phyloP scores from a whole-genome alignment of 1,140 invertebrate species.

The Heterodera carotae region DNA sequence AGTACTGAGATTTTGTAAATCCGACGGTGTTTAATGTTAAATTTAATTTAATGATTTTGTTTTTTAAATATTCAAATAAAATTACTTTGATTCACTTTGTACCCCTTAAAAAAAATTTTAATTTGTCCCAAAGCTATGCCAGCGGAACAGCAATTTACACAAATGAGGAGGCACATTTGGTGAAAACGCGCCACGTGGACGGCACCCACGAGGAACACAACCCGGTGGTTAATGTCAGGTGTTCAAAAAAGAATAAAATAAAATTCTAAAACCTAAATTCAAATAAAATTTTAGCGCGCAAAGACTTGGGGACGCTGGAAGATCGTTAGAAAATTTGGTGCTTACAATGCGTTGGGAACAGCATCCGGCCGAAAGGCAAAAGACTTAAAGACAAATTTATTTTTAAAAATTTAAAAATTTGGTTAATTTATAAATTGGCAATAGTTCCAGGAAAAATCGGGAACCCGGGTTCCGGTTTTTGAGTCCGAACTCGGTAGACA shows the following conservation, averaged over 20 bases:
- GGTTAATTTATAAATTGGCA: no score
- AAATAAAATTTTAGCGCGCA: constrained; percentile 9
- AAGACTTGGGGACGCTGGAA: constrained; percentile 35
- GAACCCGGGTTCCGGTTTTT: no score
- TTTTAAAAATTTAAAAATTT: not conserved
- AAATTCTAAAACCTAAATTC: not conserved
- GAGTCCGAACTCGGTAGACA: no score
- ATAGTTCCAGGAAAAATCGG: no score
- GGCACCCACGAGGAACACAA: constrained; percentile 23
- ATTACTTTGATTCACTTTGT: not conserved
- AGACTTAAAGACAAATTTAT: not conserved
- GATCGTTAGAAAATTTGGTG: constrained; percentile 54
- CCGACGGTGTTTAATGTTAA: no score
- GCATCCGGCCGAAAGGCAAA: constrained; percentile 48
- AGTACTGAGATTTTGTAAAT: no score
- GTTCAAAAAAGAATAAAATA: not conserved
- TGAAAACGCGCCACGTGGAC: constrained; percentile 50
- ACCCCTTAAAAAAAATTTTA: not conserved
- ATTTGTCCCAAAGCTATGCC: constrained; percentile 19
- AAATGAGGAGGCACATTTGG: constrained; percentile 49
- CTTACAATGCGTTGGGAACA: constrained; percentile 50
- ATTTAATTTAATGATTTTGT: no score
- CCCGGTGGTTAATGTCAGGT: constrained; percentile 20
- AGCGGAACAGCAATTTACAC: constrained; percentile 37
- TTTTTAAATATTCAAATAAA: not conserved